These are phyloP conservation scores for Gavia stellata DNA, from an alignment of 2,113 vertebrate genomes.

Conservation along the genomic window DNA sequence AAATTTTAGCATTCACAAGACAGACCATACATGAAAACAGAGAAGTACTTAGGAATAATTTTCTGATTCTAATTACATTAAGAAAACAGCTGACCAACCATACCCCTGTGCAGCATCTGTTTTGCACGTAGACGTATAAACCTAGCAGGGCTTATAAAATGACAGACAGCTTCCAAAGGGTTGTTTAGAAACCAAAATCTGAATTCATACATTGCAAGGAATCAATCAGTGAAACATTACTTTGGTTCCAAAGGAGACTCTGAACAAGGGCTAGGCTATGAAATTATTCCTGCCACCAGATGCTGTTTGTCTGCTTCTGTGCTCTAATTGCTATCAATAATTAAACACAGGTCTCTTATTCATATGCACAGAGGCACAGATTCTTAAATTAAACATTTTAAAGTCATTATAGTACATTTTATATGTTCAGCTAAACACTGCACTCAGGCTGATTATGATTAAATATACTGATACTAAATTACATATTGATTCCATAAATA, in stretches of 20 bases:
- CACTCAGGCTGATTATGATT: constrained; percentile 69
- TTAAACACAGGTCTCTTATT: constrained; percentile 77
- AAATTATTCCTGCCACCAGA: constrained; percentile 70
- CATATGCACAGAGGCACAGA: constrained; percentile 66
- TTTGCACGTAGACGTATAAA: neutral
- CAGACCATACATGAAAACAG: neutral
- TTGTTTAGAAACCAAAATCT: neutral
- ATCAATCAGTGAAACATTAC: constrained; percentile 24
- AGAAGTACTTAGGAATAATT: neutral
- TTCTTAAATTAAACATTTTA: constrained; percentile 79
- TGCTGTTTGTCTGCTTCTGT: constrained; percentile 77
- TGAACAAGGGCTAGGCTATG: neutral
- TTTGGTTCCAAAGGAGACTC: neutral
- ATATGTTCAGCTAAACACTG: constrained; percentile 65
- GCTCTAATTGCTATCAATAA: constrained; percentile 78
- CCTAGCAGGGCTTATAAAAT: neutral
- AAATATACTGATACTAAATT: constrained; percentile 68
- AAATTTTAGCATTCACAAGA: constrained; percentile 3
- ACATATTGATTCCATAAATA: constrained; percentile 75
- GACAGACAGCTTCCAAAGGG: neutral
- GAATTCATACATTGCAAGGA: neutral
- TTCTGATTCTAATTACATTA: neutral
- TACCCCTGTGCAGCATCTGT: neutral
- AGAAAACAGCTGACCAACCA: neutral
- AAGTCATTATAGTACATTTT: constrained; percentile 72